Base-by-base conservation (phyloP, 2,888 invertebrate genomes). In the Chirona hameri region DNA sequence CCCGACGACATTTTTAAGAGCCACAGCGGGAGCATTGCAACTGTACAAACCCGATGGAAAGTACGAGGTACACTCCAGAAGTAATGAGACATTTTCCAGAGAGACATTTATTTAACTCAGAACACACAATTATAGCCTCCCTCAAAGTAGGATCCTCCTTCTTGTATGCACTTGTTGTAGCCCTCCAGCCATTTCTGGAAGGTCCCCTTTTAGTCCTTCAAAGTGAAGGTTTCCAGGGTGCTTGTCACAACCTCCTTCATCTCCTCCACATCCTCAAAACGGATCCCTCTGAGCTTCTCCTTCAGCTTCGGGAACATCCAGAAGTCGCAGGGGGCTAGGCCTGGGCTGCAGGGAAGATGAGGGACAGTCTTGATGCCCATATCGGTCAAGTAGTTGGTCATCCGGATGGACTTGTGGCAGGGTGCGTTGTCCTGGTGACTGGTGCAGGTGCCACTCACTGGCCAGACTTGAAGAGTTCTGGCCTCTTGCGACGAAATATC, bases 191-290 rank as follows among this genome's bases (percentile, higher is more conserved):
- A 76, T 7, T 48, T 9, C 52, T 18, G 12, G 52, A 52, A 52
- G 12, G 52, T 12, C 52, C 52, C 1, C 52, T 52, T 12, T 79
- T 27, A 76, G 48, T 79, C 82, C 82, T 82, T 1, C 82, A 82
- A 76, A 82, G 46, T 76, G 79, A 82, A 82, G 79, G 82, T 82
- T 24, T 79, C 82, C 82, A 82, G 82, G 76, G 29, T 24, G 15
- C 52, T 29, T 31, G 76, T 82, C 46, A 82, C 82, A 82, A 79
- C 82, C 72, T 82, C 79, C 55, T 48, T 82, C 79, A 82, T 82
- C 39, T 82, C 69, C 69, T 82, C 15, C 69, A 12, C 46, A 48
- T 65, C 82, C 39, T 82, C 31, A 65, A 82, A 82, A 82, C 82
- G 82, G 52, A 52, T 12, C 52, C 52, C 52, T 52, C 82, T 29